Percentiles rank a stretch among this genome's conserved stretches.
Conservation (phyloP, 1,140 invertebrate species). For the Lutraria rhynchaena region DNA sequence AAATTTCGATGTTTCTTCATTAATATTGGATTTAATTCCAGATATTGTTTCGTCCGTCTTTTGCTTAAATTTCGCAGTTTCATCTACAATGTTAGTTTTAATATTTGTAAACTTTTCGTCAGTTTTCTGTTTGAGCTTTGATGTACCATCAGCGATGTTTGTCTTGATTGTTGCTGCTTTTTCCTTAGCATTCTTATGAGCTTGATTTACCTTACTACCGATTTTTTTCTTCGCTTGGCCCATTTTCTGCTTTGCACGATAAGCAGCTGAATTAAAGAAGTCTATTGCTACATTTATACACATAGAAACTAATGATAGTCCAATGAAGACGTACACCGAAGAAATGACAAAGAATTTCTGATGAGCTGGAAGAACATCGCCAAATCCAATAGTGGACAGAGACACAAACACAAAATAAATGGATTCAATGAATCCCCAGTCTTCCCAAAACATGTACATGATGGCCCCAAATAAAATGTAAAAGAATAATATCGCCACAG, state of each 20-base stretch:
- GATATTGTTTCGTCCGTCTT: slow-evolving; percentile 82
- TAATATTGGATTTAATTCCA: slow-evolving; percentile 42
- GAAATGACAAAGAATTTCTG: slow-evolving; percentile 94
- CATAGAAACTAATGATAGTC: slow-evolving; percentile 94
- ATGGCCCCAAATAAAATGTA: slow-evolving; percentile 93
- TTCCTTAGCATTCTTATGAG: slow-evolving; percentile 42
- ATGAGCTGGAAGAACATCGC: slow-evolving; percentile 93
- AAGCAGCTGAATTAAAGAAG: slow-evolving; percentile 47
- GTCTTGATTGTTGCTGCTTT: slow-evolving; percentile 82
- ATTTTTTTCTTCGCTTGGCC: slow-evolving; percentile 43
- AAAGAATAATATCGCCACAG: slow-evolving; percentile 89
- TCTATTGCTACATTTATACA: slow-evolving; percentile 94
- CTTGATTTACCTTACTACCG: slow-evolving; percentile 39
- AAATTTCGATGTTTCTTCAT: slow-evolving; percentile 46
- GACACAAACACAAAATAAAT: slow-evolving; percentile 97
- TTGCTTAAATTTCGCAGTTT: slow-evolving; percentile 32
- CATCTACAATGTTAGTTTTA: slow-evolving; percentile 31
- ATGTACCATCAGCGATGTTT: slow-evolving; percentile 35
- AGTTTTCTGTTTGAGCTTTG: slow-evolving; percentile 44
- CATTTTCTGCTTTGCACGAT: slow-evolving; percentile 46
- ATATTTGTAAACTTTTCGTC: slow-evolving; percentile 25
- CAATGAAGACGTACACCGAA: slow-evolving; percentile 97
- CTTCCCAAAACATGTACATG: slow-evolving; percentile 86
- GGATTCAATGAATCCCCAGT: slow-evolving; percentile 95
- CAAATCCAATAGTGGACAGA: slow-evolving; percentile 87